Percentiles rank a stretch among this genome's conserved stretches.
These are phyloP conservation scores for Cecidostiba fungosa DNA, from an alignment of 2,888 invertebrate genomes.

Conservation along the genomic window DNA sequence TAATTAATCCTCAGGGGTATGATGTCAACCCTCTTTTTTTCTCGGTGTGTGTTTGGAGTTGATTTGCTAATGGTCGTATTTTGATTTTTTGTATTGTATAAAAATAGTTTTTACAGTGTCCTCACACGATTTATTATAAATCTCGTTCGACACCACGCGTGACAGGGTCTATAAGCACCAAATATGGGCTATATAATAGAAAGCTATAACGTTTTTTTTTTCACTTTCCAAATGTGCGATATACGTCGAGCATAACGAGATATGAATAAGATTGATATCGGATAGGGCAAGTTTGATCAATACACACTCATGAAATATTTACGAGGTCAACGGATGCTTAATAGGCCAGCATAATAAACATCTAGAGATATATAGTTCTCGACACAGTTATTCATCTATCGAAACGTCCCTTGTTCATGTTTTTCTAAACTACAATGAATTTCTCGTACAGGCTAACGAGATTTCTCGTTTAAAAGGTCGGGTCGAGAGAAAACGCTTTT, in stretches of 20 bases:
- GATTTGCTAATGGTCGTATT: too few relatives aligned
- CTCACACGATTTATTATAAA: too few relatives aligned
- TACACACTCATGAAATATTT: slow-evolving; percentile 36
- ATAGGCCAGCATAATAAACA: background rate
- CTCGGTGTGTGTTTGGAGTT: too few relatives aligned
- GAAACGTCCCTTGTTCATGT: background rate
- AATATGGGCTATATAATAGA: too few relatives aligned
- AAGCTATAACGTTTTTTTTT: background rate
- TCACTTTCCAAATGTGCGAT: background rate
- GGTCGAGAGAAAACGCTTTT: background rate
- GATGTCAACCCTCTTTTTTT: too few relatives aligned
- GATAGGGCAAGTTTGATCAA: slow-evolving; percentile 46
- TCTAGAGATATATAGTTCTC: background rate
- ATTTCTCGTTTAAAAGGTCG: slow-evolving; percentile 33
- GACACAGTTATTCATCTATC: background rate
- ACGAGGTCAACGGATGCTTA: slow-evolving; percentile 8
- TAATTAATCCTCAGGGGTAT: too few relatives aligned
- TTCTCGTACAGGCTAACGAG: slow-evolving; percentile 15
- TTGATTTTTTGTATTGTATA: too few relatives aligned
- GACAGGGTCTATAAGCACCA: too few relatives aligned
- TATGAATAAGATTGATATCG: slow-evolving; percentile 39
- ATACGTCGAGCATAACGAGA: background rate
- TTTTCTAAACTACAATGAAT: background rate
- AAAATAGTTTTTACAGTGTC: too few relatives aligned
- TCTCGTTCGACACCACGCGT: too few relatives aligned